Conservation (phyloP, 2,113 vertebrate species). For the Podiceps cristatus region DNA sequence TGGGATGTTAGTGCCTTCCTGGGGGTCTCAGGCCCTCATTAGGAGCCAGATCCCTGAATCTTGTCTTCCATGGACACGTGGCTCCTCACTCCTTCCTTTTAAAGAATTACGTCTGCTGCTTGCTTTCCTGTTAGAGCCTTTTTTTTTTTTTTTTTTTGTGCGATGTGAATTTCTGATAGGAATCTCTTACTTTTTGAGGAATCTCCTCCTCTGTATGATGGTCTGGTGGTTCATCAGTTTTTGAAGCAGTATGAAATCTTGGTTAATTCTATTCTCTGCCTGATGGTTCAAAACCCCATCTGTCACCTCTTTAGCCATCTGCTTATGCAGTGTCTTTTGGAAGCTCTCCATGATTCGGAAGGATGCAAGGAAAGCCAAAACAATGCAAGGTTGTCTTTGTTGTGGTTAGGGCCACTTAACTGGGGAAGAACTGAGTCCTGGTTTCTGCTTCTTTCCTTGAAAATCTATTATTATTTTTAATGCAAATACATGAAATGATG, state of each 20-base stretch:
- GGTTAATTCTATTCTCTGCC: not conserved
- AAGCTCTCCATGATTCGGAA: not conserved
- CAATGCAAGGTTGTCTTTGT: not conserved
- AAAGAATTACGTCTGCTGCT: not conserved
- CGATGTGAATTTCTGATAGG: not conserved
- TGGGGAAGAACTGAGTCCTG: not conserved
- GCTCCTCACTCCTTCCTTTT: not conserved
- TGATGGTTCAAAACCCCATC: not conserved
- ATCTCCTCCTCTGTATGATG: not conserved
- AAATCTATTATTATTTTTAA: not conserved
- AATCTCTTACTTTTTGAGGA: not conserved
- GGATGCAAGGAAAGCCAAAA: not conserved
- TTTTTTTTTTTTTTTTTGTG: not conserved
- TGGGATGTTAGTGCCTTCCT: not conserved
- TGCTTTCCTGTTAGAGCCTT: not conserved
- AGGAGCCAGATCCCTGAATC: not conserved
- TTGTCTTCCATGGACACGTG: not conserved
- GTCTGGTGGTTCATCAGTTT: not conserved
- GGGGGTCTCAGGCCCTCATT: not conserved
- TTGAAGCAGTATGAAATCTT: not conserved
- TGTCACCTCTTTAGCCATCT: slow-evolving; percentile 40
- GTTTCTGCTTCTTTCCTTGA: not conserved
- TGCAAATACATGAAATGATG: not conserved
- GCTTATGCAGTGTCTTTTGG: not conserved
- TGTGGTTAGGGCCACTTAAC: not conserved